A percentile compares a stretch with the other conserved stretches of the same genome.
These are phyloP conservation scores for Cosmia trapezina DNA, from an alignment of 2,888 invertebrate species.

Conservation along the genomic window DNA sequence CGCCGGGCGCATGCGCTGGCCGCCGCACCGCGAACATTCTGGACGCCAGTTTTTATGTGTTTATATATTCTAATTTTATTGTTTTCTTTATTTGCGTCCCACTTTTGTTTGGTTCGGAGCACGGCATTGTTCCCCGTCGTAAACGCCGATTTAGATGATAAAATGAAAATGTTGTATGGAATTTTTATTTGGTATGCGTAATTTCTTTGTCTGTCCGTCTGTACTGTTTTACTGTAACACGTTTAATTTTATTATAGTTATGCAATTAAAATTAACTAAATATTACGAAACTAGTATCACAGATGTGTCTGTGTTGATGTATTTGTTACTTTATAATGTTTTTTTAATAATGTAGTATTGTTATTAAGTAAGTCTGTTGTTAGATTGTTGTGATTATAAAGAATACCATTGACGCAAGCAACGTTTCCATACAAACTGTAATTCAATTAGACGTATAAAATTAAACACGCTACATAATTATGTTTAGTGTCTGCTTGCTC, in stretches of 20 bases:
- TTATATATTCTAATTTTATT: slow-evolving; percentile 91
- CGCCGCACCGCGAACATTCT: slow-evolving; percentile 81
- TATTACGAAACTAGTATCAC: slow-evolving; percentile 62
- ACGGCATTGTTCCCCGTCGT: slow-evolving; percentile 89
- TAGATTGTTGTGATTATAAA: slow-evolving; percentile 36
- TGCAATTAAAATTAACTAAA: slow-evolving; percentile 71
- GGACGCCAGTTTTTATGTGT: slow-evolving; percentile 88
- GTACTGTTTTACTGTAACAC: slow-evolving; percentile 63
- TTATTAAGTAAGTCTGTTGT: slow-evolving; percentile 43
- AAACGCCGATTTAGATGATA: slow-evolving; percentile 90
- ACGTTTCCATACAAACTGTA: slow-evolving; percentile 51
- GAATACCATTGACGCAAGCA: slow-evolving; percentile 38
- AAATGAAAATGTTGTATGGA: slow-evolving; percentile 89
- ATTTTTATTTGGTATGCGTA: slow-evolving; percentile 80
- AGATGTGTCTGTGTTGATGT: slow-evolving; percentile 54
- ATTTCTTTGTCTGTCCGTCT: slow-evolving; percentile 76
- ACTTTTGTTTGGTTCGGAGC: slow-evolving; percentile 89
- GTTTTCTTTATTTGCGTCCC: slow-evolving; percentile 91
- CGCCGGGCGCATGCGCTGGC: slow-evolving; percentile 80
- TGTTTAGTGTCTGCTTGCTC: slow-evolving; percentile 24
- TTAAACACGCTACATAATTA: slow-evolving; percentile 37
- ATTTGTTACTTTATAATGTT: slow-evolving; percentile 44
- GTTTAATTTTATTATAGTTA: slow-evolving; percentile 71
- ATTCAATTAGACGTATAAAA: slow-evolving; percentile 49
- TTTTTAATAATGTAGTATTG: slow-evolving; percentile 42